Evolutionary conservation across 2,888 invertebrate species (phyloP).

Genomic region (Vannuccia rotundouncinata): DNA sequence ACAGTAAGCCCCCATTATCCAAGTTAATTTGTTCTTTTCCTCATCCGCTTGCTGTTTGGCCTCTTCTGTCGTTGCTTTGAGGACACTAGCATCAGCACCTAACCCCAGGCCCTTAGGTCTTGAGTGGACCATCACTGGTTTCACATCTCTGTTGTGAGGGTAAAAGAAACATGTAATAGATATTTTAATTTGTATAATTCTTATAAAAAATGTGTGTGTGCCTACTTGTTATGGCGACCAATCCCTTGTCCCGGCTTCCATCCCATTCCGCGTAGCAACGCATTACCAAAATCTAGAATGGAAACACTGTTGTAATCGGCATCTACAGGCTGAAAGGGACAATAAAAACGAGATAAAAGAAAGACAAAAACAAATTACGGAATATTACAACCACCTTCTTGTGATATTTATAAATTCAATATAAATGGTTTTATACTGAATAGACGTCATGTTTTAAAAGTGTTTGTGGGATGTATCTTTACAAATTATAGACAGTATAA

Average conservation of each 20-base stretch:
- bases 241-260: conserved; percentile 56
- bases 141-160: conserved; percentile 57
- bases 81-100: conserved; percentile 65
- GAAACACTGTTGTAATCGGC: conserved; percentile 67
- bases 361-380: too few relatives aligned
- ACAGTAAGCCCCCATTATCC: background rate
- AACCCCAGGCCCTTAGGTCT: conserved; percentile 87
- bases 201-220: conserved; percentile 29
- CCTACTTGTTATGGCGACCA: conserved; percentile 43
- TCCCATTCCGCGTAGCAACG: conserved; percentile 88
- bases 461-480: too few relatives aligned
- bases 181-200: background rate
- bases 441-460: too few relatives aligned
- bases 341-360: too few relatives aligned
- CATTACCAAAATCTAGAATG: conserved; percentile 75
- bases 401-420: too few relatives aligned
- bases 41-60: background rate
- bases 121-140: conserved; percentile 64
- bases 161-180: background rate
- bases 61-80: background rate
- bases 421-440: too few relatives aligned
- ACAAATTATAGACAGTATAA: too few relatives aligned
- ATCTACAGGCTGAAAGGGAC: conserved; percentile 48
- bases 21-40: background rate
- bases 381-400: too few relatives aligned